Evolutionary conservation across 1,140 invertebrate genomes (phyloP).

Genomic region (Drosophila varians): DNA sequence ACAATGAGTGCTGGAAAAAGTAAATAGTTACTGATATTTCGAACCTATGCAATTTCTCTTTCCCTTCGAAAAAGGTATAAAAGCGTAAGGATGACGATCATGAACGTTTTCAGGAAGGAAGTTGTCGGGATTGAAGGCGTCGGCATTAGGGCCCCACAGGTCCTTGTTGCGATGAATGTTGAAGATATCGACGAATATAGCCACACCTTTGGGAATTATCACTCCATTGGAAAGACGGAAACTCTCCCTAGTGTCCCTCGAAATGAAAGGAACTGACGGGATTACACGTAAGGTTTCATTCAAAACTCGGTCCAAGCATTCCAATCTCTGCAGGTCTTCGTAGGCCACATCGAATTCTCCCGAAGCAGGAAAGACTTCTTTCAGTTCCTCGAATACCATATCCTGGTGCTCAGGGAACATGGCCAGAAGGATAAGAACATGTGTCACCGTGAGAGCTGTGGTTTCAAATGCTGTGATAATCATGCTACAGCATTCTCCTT

Average conservation of each 20-base stretch:
- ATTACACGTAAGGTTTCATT: conserved; percentile 86
- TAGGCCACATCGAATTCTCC: conserved; percentile 83
- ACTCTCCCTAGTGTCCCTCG: conserved; percentile 30
- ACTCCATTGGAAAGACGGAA: conserved; percentile 47
- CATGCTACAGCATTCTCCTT: conserved; percentile 45
- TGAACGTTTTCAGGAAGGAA: conserved; percentile 60
- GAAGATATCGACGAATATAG: conserved; percentile 44
- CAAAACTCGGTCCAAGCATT: conserved; percentile 87
- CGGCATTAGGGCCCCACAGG: conserved; percentile 63
- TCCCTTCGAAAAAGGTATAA: conserved; percentile 73
- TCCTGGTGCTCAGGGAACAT: conserved; percentile 84
- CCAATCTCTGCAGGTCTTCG: conserved; percentile 86
- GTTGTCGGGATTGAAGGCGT: conserved; percentile 73
- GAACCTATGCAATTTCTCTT: conserved; percentile 73
- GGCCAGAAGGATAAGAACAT: conserved; percentile 51
- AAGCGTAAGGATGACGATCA: conserved; percentile 63
- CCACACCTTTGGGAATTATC: conserved; percentile 46
- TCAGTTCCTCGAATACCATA: conserved; percentile 86
- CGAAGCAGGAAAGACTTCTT: conserved; percentile 84
- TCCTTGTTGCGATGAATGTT: conserved; percentile 59
- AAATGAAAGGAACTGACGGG: conserved; percentile 46
- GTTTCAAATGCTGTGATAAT: conserved; percentile 64
- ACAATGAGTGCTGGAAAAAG: background rate
- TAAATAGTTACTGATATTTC: background rate
- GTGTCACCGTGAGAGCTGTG: conserved; percentile 41